A percentile compares a stretch with the other conserved stretches of the same genome.
Conservation (phyloP, 2,797 vertebrate species). For the Microctenopoma steveboyesi region DNA sequence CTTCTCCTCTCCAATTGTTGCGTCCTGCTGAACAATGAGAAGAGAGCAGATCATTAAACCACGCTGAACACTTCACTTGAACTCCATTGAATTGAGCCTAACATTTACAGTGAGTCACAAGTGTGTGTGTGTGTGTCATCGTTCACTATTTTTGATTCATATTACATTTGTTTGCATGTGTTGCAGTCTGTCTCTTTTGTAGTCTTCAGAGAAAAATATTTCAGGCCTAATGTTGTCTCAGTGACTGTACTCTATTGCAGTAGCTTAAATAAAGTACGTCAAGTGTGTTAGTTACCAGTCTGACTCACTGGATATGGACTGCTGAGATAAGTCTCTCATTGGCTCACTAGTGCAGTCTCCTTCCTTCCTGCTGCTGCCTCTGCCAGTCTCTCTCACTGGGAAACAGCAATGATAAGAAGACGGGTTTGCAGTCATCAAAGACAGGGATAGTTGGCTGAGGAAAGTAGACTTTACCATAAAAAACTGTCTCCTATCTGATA, state of each 20-base stretch:
- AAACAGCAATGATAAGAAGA: slow-evolving; percentile 9
- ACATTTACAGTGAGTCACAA: slow-evolving; percentile 54
- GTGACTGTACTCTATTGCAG: slow-evolving; percentile 6
- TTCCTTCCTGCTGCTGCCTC: slow-evolving; percentile 27
- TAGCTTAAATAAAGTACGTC: slow-evolving; percentile 22
- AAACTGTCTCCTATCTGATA: too few relatives aligned
- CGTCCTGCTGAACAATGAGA: slow-evolving; percentile 26
- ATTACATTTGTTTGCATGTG: background rate
- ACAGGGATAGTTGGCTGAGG: too few relatives aligned
- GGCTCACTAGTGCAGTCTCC: slow-evolving; percentile 22
- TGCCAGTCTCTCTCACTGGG: background rate
- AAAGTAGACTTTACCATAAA: too few relatives aligned
- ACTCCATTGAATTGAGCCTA: slow-evolving; percentile 34
- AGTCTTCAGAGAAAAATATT: slow-evolving; percentile 2
- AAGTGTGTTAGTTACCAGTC: slow-evolving; percentile 14
- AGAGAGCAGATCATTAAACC: slow-evolving; percentile 33
- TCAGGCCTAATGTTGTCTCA: background rate
- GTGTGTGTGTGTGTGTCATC: slow-evolving; percentile 32
- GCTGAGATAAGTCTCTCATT: slow-evolving; percentile 45
- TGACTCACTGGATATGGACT: slow-evolving; percentile 51
- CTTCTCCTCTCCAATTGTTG: too few relatives aligned
- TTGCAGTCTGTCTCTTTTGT: slow-evolving; percentile 13
- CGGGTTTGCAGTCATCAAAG: background rate
- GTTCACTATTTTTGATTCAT: slow-evolving; percentile 17
- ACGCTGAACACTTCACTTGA: slow-evolving; percentile 50